A percentile compares a stretch with the other conserved stretches of the same genome.
Conservation (phyloP, 2,113 vertebrate species). For the Syrmaticus mikado region DNA sequence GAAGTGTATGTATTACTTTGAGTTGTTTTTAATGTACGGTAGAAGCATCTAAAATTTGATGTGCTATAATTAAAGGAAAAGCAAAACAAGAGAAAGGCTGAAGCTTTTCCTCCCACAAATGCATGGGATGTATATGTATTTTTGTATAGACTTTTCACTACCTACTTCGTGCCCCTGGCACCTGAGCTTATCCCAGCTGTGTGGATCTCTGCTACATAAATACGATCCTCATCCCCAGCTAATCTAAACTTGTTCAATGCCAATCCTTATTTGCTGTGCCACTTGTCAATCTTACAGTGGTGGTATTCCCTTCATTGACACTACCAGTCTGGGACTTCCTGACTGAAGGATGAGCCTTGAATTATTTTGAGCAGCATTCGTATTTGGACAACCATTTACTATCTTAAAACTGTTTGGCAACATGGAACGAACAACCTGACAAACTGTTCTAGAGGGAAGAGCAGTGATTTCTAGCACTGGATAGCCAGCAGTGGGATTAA, state of each 20-base stretch:
- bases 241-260: neutral
- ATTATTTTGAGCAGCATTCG: neutral
- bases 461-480: neutral
- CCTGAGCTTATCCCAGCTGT: neutral
- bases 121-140: neutral
- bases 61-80: constrained; percentile 8
- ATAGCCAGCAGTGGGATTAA: neutral
- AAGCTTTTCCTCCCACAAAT: constrained; percentile 19
- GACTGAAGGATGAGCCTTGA: neutral
- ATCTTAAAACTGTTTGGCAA: neutral
- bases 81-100: neutral
- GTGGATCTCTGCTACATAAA: neutral
- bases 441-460: neutral
- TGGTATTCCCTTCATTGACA: neutral
- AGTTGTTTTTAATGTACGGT: neutral
- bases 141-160: neutral
- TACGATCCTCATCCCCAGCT: neutral
- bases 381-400: neutral
- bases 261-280: neutral
- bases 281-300: neutral
- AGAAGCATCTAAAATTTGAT: neutral
- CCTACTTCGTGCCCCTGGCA: neutral
- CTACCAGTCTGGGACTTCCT: neutral
- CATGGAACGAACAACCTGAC: neutral
- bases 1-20: neutral